Conservation (phyloP, 2,113 vertebrate species). For the Rhinolophus ferrumequinum region DNA sequence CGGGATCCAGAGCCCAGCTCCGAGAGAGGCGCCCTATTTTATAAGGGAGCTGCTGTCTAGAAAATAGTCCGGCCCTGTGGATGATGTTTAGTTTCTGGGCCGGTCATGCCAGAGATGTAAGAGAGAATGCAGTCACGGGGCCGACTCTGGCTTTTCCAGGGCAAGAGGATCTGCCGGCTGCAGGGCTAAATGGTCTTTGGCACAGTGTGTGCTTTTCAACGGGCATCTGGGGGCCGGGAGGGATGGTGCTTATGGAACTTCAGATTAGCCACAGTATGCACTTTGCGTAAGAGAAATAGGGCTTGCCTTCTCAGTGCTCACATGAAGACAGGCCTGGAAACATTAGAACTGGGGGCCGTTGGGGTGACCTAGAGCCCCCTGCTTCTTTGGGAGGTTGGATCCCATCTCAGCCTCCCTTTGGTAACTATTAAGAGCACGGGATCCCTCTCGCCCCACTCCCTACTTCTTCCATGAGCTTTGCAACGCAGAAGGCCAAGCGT, state of each 20-base stretch:
- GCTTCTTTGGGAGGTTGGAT: not conserved
- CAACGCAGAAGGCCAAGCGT: too few relatives aligned
- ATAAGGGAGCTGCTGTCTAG: slow-evolving; percentile 82
- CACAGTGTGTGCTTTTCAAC: rapidly evolving
- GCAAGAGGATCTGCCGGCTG: not conserved
- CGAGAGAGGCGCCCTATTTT: slow-evolving; percentile 81
- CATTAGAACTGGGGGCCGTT: too few relatives aligned
- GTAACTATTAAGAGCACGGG: too few relatives aligned
- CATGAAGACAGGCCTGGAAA: not conserved
- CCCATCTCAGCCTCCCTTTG: too few relatives aligned
- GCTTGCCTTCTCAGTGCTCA: not conserved
- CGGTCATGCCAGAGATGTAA: not conserved
- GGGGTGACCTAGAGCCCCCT: not conserved
- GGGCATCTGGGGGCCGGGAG: not conserved
- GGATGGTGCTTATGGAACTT: not conserved
- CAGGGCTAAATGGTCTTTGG: not conserved
- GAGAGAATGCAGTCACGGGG: not conserved
- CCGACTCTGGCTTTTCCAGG: not conserved
- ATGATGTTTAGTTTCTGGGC: slow-evolving; percentile 41
- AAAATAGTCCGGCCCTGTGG: not conserved
- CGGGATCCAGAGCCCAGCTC: slow-evolving; percentile 81
- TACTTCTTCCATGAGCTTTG: rapidly evolving
- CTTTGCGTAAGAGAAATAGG: not conserved
- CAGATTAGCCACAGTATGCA: not conserved
- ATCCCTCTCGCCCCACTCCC: rapidly evolving